phyloP scores from a whole-genome alignment of 1,140 invertebrate species.

The Helicoverpa armigera region DNA sequence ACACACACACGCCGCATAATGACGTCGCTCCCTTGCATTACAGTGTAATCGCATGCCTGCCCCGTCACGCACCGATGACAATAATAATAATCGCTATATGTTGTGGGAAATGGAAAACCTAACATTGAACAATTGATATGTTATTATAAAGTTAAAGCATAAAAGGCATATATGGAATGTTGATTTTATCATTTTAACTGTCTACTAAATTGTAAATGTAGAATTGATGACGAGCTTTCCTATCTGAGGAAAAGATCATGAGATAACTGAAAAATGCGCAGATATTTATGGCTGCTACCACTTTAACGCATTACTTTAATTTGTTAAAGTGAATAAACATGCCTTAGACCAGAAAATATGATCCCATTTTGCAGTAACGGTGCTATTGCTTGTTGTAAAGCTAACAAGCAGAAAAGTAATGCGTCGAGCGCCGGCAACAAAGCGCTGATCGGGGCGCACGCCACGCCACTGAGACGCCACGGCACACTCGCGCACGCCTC shows the following conservation, averaged over 20 bases:
- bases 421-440: neutral
- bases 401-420: constrained; percentile 45
- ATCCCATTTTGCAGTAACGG: constrained; percentile 45
- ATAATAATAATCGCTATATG: constrained; percentile 64
- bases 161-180: neutral
- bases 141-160: constrained; percentile 27
- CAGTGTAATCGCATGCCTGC: constrained; percentile 66
- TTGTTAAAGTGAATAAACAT: constrained; percentile 24
- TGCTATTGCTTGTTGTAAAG: constrained; percentile 25
- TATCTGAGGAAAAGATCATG: no score
- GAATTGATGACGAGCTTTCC: no score
- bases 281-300: constrained; percentile 24
- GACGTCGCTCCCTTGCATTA: constrained; percentile 64
- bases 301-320: neutral
- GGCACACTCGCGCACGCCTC: constrained; percentile 1
- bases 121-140: constrained; percentile 49
- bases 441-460: constrained; percentile 25
- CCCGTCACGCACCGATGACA: constrained; percentile 76
- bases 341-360: constrained; percentile 33
- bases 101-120: constrained; percentile 69
- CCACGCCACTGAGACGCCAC: neutral
- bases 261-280: neutral
- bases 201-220: neutral
- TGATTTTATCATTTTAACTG: constrained; percentile 12
- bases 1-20: constrained; percentile 59